Base-by-base conservation (phyloP, 2,888 invertebrate genomes). In the Flabesymbios commensalis region DNA sequence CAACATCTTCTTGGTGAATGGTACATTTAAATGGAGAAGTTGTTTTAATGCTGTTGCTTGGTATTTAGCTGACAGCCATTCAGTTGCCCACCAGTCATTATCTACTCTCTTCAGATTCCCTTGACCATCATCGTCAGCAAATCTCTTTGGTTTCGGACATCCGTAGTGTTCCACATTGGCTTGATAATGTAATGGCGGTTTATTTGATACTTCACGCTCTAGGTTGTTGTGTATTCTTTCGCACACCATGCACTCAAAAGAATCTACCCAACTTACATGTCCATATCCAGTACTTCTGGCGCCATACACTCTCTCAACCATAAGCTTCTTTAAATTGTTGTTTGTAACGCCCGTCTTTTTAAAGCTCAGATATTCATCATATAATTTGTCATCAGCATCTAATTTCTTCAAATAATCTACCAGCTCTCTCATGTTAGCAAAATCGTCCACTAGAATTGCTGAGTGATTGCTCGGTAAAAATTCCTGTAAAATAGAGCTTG, bases 381-480 rank as follows among this genome's bases (percentile, higher is more conserved):
- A 93, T 56, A 87, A 84, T 17, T 75, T 78, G 73, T 89, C 87
- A 74, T 90, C 85, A 0, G 77, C 72, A 61, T 88, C 83, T 51
- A 92, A 75, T 36, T 81, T 72, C 1, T 84, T 77, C 24, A 93
- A 76, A 76, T 86, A 87, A 0, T 86, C 76, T 4, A 88, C 89
- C 68, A 93, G 81, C 1, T 85, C 77, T 75, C 86, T 81, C 1
- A 90, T 88, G 55, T 86, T 85, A 1, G 84, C 75, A 78, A 87
- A 91, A 74, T 92, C 88, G n/a, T 86, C 76, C 3, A 90, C 82
- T 31, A 89, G 84, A 73, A 93, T 88, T 1, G 88, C 89, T 1
- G 92, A 90, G 64, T 88, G 86, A 31, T 86, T 83, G 74, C 90
- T 89, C 0, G 92, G 93, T 48, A 90, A 83, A 90, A 91, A 92